Base-by-base conservation (phyloP, 2,113 vertebrate genomes). In the Chaetops frenatus region DNA sequence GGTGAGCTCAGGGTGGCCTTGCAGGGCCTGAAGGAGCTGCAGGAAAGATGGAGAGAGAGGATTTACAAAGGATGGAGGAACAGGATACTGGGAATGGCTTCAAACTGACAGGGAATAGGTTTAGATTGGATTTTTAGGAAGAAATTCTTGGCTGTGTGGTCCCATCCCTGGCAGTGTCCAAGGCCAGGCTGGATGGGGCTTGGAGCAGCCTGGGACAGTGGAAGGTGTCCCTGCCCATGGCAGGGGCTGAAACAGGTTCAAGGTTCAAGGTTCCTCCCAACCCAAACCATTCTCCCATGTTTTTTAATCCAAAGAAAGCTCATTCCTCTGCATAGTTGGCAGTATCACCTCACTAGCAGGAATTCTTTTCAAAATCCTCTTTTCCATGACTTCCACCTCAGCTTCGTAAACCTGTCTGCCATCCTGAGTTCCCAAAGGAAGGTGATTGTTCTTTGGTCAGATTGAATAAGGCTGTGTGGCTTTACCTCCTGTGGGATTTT, bases 1-100 rank as follows among this genome's bases (percentile, higher is more conserved):
- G 47, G 54, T 47, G 61, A n/a, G 4, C 20, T 24, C 12, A 6
- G 0, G 17, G 27, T 21, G 42, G 11, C 13, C 40, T 29, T 9
- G 2, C 65, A 40, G 65, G 0, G 17, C 28, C 38, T 61, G 70
- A 5, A 28, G 54, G 79, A 54, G 47, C 70, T 12, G 35, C 29
- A 47, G 28, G 24, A 13, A 33, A 12, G 9, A 29, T n/a, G 44
- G 22, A 51, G 36, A 45, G 77, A 25, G 61, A 45, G 3, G 11
- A 8, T 81, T 58, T 12, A 12, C 42, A 29, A 20, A 42, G 67
- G 60, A 24, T 40, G 44, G 51, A 57, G 31, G 0, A 24, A 4
- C 70, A 24, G 70, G 69, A 24, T 2, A 3, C 10, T 4, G 27
- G 28, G 60, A n/a, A 48, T 56, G 81, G 50, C 8, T 56, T 57